These are phyloP conservation scores for Phortica magna DNA, from an alignment of 2,888 invertebrate species.

Conservation along the genomic window DNA sequence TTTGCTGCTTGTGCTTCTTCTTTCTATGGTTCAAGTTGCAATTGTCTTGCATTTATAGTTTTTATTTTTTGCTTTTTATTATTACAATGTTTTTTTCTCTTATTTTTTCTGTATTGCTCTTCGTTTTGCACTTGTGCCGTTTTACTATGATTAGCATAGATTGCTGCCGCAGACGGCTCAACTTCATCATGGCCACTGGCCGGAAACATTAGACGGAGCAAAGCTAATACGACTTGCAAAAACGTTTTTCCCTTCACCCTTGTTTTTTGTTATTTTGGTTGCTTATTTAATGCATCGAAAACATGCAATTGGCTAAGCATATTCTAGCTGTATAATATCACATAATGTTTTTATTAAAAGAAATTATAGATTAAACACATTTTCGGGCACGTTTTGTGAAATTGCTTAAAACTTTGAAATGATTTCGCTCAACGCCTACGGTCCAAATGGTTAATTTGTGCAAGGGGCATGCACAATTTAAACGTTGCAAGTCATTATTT, in stretches of 20 bases:
- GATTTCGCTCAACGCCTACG: no score
- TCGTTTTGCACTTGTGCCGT: neutral
- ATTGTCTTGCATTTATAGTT: slow-evolving; percentile 13
- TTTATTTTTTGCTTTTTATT: neutral
- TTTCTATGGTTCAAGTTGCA: slow-evolving; percentile 8
- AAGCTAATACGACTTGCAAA: slow-evolving; percentile 11
- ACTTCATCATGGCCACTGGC: no score
- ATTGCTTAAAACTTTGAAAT: no score
- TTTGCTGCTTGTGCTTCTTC: neutral
- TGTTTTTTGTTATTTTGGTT: neutral
- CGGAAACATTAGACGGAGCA: slow-evolving; percentile 13
- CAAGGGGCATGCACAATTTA: no score
- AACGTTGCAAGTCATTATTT: no score
- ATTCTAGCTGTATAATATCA: neutral
- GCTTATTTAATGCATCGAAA: slow-evolving; percentile 5
- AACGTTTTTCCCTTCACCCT: no score
- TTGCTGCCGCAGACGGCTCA: no score
- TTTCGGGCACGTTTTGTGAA: neutral
- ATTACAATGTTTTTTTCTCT: neutral
- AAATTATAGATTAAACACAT: slow-evolving; percentile 15
- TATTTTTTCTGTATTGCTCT: neutral
- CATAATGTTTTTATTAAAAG: slow-evolving; percentile 1
- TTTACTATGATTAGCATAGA: slow-evolving; percentile 27
- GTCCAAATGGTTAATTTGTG: no score
- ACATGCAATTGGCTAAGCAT: slow-evolving; percentile 10